A percentile compares a stretch with the other conserved stretches of the same genome.
phyloP scores from a whole-genome alignment of 2,113 vertebrate genomes.

The Cyanocitta stelleri region DNA sequence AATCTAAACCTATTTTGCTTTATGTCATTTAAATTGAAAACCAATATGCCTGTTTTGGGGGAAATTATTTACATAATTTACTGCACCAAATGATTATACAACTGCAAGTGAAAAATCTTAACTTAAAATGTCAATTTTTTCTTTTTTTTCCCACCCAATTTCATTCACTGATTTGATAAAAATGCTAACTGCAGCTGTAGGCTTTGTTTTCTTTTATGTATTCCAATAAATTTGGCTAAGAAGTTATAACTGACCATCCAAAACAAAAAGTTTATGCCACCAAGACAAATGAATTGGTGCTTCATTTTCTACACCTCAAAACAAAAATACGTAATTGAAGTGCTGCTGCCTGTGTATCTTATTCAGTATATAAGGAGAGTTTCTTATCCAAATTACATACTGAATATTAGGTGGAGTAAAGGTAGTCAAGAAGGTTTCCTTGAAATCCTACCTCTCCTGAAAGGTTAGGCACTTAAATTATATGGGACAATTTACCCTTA shows the following conservation, averaged over 20 bases:
- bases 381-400: neutral
- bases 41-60: neutral
- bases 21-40: neutral
- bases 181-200: neutral
- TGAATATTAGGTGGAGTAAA: neutral
- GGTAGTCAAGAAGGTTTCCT: neutral
- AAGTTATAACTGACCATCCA: neutral
- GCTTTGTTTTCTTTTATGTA: neutral
- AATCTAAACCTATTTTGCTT: neutral
- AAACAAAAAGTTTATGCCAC: neutral
- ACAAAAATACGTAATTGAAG: neutral
- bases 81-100: neutral
- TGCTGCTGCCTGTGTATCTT: neutral
- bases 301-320: neutral
- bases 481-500: neutral
- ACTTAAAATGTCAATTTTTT: neutral
- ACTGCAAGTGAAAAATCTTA: neutral
- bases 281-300: neutral
- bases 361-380: neutral
- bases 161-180: neutral
- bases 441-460: neutral
- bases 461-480: neutral
- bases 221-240: neutral
- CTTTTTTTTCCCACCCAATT: neutral
- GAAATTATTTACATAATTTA: neutral